Percentiles rank a stretch among this genome's conserved stretches.
Evolutionary conservation across 2,797 vertebrate species (phyloP).

Genomic region (Craterocephalus amniculus): DNA sequence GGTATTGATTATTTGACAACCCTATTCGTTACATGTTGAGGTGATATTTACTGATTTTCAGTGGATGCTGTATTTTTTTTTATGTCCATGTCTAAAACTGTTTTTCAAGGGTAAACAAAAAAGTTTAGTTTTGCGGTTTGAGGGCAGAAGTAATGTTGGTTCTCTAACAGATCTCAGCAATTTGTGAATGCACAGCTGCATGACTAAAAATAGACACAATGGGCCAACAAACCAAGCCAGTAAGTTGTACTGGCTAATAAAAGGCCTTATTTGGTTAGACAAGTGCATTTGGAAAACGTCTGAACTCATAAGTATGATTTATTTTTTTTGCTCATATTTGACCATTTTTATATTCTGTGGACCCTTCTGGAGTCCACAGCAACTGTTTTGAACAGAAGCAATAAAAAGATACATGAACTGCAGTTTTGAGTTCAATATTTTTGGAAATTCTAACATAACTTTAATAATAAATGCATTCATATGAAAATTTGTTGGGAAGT

Average conservation of each 20-base stretch:
- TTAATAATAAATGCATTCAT: neutral
- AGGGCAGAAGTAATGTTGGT: slow-evolving; percentile 2
- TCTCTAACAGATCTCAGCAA: slow-evolving; percentile 1
- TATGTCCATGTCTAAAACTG: neutral
- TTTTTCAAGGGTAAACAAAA: neutral
- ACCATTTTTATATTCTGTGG: no score
- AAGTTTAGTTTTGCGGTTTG: neutral
- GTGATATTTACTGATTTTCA: neutral
- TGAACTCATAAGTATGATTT: neutral
- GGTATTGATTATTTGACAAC: no score
- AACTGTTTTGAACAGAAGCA: neutral
- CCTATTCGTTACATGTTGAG: no score
- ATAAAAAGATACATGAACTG: neutral
- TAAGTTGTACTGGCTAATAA: neutral
- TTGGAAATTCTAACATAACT: neutral
- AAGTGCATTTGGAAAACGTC: neutral
- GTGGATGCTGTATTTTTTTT: slow-evolving; percentile 7
- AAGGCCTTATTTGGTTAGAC: slow-evolving; percentile 2
- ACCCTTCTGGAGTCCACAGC: neutral
- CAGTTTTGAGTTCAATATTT: no score
- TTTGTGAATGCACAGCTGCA: slow-evolving; percentile 14
- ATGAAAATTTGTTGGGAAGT: no score
- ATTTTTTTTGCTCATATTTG: neutral
- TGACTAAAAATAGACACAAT: slow-evolving; percentile 20
- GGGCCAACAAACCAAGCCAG: slow-evolving; percentile 16